Evolutionary conservation across 35 echinoderm and acorn worm genomes (phyloP), one percentile per base, ranked within the genome.

Genomic region (Eucidaris tribuloides): DNA sequence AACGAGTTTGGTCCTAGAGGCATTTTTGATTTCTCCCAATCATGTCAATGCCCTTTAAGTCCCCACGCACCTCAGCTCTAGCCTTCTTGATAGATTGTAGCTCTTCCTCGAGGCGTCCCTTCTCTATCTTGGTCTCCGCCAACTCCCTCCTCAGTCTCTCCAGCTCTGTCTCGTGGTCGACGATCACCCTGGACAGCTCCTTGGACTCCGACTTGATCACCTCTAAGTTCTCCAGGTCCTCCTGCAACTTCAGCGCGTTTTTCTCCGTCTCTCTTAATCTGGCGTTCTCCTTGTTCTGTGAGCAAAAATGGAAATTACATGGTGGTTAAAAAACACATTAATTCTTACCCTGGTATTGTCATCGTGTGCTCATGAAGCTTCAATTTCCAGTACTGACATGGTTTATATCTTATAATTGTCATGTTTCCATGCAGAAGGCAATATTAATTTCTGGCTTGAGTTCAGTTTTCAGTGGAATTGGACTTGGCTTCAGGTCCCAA

Each of bases 121-220:
- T 65, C 82, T 84, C 82, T 42, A 44, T 84, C 60, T 84, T 60
- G 3, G 68, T 74, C 61, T 84, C 82, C 82, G 66, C 42, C 25
- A 84, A 44, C 61, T 70, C 41, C 20, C 82, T 70, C 7, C 82
- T 23, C n/a, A 99, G 77, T 59, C 46, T 86, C 20, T 84, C 88
- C 17, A 93, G 24, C 78, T 99, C 91, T 5, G 68, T 79, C 54
- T 99, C 91, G 11, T 89, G 59, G 18, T 54, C 79, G 6, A 57
- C 45, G 19, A 82, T 45, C 15, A 83, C 89, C 68, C 89, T 97
- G 77, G 36, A 48, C 5, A 82, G 68, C 3, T 58, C 65, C 62
- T 81, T 81, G 14, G 66, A 54, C 39, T 77, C 79, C 17, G 42
- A 65, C 61, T 87, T 77, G 32, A 71, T 46, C 24, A 45, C 58